Conservation (phyloP, 2,888 invertebrate genomes). For the Eudemis profundana region DNA sequence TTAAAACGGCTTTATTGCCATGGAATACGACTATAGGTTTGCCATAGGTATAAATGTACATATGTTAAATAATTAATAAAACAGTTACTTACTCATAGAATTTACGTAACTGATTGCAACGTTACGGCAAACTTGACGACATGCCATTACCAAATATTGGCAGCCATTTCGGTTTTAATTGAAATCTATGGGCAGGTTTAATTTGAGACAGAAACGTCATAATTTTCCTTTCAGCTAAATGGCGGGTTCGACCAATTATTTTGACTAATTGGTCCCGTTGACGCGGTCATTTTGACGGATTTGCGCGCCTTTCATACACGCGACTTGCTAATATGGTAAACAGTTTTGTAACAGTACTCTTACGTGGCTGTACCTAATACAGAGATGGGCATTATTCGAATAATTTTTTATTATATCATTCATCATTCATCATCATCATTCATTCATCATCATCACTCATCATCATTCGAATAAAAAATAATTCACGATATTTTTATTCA, state of each 20-base stretch:
- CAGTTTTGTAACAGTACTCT: conserved; percentile 18
- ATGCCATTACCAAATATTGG: conserved; percentile 23
- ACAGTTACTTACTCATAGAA: not conserved
- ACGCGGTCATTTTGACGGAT: conserved; percentile 46
- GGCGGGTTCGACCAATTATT: conserved; percentile 51
- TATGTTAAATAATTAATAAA: not conserved
- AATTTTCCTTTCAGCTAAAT: conserved; percentile 36
- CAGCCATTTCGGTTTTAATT: conserved; percentile 33
- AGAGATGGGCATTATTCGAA: too few relatives aligned
- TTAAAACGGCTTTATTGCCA: too few relatives aligned
- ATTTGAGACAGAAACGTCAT: conserved; percentile 33
- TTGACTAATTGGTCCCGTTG: conserved; percentile 52
- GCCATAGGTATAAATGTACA: too few relatives aligned
- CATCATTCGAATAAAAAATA: too few relatives aligned
- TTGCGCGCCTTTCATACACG: conserved; percentile 48
- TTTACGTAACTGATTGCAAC: not conserved
- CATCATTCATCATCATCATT: too few relatives aligned
- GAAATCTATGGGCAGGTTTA: conserved; percentile 27
- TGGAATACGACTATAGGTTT: too few relatives aligned
- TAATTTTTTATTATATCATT: too few relatives aligned
- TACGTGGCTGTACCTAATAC: too few relatives aligned
- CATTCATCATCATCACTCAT: too few relatives aligned
- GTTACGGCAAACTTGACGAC: conserved; percentile 16
- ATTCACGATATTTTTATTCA: too few relatives aligned
- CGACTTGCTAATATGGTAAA: conserved; percentile 28